A percentile compares a stretch with the other conserved stretches of the same genome.
phyloP scores from a whole-genome alignment of 2,113 vertebrate species.

The Geococcyx californianus region DNA sequence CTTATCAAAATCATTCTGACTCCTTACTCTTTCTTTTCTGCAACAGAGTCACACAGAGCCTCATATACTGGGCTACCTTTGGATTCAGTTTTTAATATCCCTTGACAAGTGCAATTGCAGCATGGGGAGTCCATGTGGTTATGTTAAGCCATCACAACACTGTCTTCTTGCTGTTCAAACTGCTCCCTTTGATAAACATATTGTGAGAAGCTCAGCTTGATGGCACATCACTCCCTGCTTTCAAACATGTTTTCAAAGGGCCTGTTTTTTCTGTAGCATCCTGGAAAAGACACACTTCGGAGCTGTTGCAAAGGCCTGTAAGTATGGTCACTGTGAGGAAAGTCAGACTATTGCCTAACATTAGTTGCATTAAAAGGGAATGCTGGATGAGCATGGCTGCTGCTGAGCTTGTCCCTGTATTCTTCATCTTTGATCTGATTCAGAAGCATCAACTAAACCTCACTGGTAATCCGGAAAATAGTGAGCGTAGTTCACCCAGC shows the following conservation, averaged over 20 bases:
- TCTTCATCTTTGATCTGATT: constrained; percentile 9
- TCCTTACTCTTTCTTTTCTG: neutral
- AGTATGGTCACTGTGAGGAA: constrained; percentile 15
- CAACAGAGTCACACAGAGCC: neutral
- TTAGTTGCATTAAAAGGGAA: neutral
- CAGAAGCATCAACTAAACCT: neutral
- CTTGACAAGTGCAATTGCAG: neutral
- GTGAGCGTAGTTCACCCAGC: neutral
- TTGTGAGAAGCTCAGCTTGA: constrained; percentile 18
- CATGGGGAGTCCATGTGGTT: neutral
- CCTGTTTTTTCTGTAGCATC: neutral
- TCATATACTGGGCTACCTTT: neutral
- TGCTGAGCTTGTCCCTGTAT: neutral
- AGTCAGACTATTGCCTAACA: neutral
- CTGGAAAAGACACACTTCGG: neutral
- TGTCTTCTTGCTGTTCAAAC: neutral
- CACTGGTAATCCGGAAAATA: neutral
- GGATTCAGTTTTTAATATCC: neutral
- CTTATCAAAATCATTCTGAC: neutral
- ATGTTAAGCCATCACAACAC: neutral
- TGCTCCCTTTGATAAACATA: neutral
- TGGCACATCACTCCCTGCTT: neutral
- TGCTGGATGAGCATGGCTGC: constrained; percentile 20
- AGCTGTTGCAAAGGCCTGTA: neutral
- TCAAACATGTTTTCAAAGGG: constrained; percentile 2